Base-by-base conservation (phyloP, 2,113 vertebrate species). In the Syrmaticus mikado region DNA sequence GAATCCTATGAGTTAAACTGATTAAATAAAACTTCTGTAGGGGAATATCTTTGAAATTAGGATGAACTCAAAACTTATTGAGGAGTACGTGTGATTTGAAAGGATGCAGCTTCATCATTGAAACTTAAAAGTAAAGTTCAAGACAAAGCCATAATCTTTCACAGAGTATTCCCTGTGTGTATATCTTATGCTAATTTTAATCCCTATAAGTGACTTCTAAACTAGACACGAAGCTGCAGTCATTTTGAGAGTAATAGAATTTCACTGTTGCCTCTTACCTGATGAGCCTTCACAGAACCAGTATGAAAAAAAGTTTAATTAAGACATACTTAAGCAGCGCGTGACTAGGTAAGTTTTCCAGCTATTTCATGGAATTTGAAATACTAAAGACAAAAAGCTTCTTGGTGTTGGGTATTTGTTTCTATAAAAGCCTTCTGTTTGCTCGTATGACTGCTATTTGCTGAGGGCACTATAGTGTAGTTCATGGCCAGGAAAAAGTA, bases 141-240 rank as follows among this genome's bases (percentile, higher is more conserved):
- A 82, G 89, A 43, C 30, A 85, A 87, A 87, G 60, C 71, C 41
- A 40, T 79, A 62, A 48, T 82, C 53, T 85, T 88, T 80, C 76
- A 77, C 60, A 65, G 87, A 85, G 75, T 5, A 10, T 60, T 94
- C 74, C 66, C 85, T 24, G 2, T 50, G 75, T 61, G 75, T 79
- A 8, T 68, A 85, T 91, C 92, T 94, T 87, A 92, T 92, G 85
- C 41, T 92, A 91, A 93, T 94, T 96, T 87, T 81, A 94, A 91
- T 95, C 85, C 77, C 64, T 74, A 2, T 22, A 38, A 81, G 57
- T 89, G 60, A 70, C 30, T 53, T 82, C 60, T 87, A 77, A 93
- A 77, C 67, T 67, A 77, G 76, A 60, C 34, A 8, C 48, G n/a
- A 46, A 85, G 41, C 24, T n/a, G 21, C 71, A 86, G 81, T 41